Evolutionary conservation across 2,113 vertebrate genomes (phyloP), one percentile per base, ranked within the genome.

Genomic region (Nesogale talazaci): DNA sequence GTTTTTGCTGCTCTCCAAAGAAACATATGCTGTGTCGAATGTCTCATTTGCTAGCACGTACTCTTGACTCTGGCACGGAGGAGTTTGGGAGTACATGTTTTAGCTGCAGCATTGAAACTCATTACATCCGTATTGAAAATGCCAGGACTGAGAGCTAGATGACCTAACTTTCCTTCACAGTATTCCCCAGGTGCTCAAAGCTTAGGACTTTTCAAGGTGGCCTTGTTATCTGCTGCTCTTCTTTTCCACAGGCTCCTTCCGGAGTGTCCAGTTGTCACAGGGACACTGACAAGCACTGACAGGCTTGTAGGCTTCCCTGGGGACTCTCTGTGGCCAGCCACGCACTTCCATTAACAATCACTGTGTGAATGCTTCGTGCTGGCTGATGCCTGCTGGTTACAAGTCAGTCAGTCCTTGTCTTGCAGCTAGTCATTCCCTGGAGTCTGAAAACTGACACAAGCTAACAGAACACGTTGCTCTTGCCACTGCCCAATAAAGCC

Each of bases 271-370:
- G 85, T 76, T 93, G 56, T 97, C 96, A 93, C 65, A 5, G 74
- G 65, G 93, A 96, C 31, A 59, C 56, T 90, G 92, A 95, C 70
- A 86, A 77, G 78, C 76, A 42, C 19, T 95, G 97, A 93, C 95
- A 95, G 94, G 85, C 82, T 90, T 52, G 38, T 17, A 84, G 87
- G 46, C 77, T 74, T 85, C 85, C 92, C 91, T 59, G 0, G 12
- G 95, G 95, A 96, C 38, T 80, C 82, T 88, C 89, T n/a, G 42
- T 29, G 72, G 94, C 87, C 75, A 81, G 78, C 31, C 0, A 6
- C n/a, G 17, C 67, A 89, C 78, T 72, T 38, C 86, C 93, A 86
- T 84, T 83, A 96, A 31, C 76, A 69, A 89, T 83, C 70, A 42
- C 2, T 0, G 5, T 6, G 8, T 81, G 93, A 93, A 63, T 9